phyloP scores from a whole-genome alignment of 1,140 invertebrate species.

The Bombus balteatus region DNA sequence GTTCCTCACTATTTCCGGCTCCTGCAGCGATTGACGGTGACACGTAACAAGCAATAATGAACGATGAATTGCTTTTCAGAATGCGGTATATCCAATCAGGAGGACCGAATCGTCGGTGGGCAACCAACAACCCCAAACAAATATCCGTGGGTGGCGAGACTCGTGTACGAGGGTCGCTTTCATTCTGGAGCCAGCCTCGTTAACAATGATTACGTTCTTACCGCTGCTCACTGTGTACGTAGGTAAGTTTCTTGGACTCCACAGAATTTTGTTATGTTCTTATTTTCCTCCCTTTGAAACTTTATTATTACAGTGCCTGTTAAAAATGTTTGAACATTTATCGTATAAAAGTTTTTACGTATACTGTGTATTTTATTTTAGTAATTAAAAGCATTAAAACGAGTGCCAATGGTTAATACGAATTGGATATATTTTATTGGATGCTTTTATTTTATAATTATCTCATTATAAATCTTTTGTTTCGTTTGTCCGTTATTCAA shows the following conservation, averaged over 20 bases:
- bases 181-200: constrained; percentile 94
- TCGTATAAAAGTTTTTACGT: not conserved
- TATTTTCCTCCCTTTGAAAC: not conserved
- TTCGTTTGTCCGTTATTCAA: too few species aligned
- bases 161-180: constrained; percentile 93
- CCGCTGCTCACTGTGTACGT: constrained; percentile 87
- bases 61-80: constrained; percentile 81
- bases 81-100: constrained; percentile 88
- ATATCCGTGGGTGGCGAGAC: constrained; percentile 93
- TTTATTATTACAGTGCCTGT: not conserved
- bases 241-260: constrained; percentile 77
- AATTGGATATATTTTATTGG: too few species aligned
- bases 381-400: too few species aligned
- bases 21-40: not conserved
- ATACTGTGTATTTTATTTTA: not conserved
- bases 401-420: too few species aligned
- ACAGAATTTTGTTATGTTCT: not conserved
- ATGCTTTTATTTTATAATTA: too few species aligned
- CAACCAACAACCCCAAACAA: constrained; percentile 89
- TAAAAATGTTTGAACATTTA: not conserved
- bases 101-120: constrained; percentile 90
- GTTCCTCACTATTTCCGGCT: not conserved
- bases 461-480: too few species aligned
- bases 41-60: constrained; percentile 18
- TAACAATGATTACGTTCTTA: constrained; percentile 87